phyloP scores from a whole-genome alignment of 2,113 vertebrate genomes.

The Toxotes jaculatrix region DNA sequence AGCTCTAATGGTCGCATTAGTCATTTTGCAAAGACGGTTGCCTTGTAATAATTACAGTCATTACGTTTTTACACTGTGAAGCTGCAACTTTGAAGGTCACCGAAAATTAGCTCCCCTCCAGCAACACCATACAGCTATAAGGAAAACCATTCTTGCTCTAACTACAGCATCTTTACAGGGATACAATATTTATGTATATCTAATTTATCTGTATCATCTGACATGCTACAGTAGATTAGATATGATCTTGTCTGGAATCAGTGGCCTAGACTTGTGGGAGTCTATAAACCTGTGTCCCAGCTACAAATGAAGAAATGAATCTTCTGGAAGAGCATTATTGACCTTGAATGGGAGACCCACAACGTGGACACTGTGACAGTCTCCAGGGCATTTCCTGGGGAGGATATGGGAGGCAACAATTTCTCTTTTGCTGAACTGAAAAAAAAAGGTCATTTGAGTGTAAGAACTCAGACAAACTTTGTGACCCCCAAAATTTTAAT shows the following conservation, averaged over 20 bases:
- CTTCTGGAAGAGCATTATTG: slow-evolving; percentile 1
- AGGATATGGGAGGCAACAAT: slow-evolving; percentile 11
- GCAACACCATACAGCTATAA: slow-evolving; percentile 10
- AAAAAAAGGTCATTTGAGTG: slow-evolving; percentile 18
- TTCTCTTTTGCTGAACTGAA: slow-evolving; percentile 40
- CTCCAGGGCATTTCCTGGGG: slow-evolving; percentile 14
- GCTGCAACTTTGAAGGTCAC: slow-evolving; percentile 64
- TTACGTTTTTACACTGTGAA: slow-evolving; percentile 57
- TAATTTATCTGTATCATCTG: no score
- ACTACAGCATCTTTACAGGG: not conserved
- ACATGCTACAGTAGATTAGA: slow-evolving; percentile 11
- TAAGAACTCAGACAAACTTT: slow-evolving; percentile 36
- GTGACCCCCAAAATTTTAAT: slow-evolving; percentile 19
- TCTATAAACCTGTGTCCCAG: not conserved
- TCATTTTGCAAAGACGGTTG: slow-evolving; percentile 59
- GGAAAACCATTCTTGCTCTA: not conserved
- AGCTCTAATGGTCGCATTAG: slow-evolving; percentile 67
- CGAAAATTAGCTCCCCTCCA: slow-evolving; percentile 36
- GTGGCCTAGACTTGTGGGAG: not conserved
- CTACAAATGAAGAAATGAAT: slow-evolving; percentile 23
- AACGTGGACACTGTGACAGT: slow-evolving; percentile 2
- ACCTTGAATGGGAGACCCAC: slow-evolving; percentile 40
- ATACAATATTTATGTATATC: slow-evolving; percentile 3
- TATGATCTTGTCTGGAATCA: slow-evolving; percentile 5
- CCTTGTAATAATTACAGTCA: slow-evolving; percentile 71